Conservation (phyloP, 2,888 invertebrate genomes). For the Coleophora flavipennella region DNA sequence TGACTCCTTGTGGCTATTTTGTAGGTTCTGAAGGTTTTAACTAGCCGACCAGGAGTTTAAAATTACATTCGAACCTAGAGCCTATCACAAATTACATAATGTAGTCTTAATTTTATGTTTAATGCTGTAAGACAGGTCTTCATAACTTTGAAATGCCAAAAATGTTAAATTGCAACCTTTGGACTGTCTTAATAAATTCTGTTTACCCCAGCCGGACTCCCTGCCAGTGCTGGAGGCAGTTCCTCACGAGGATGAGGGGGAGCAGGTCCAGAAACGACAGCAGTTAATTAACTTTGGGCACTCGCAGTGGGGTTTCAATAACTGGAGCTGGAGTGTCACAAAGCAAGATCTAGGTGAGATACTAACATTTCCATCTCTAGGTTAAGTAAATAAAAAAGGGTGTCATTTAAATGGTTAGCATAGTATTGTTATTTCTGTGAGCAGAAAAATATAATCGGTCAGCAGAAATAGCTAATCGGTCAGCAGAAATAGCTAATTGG, state of each 20-base stretch:
- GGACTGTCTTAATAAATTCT: not conserved
- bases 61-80: not conserved
- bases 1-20: not conserved
- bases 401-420: too few relatives aligned
- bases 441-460: too few relatives aligned
- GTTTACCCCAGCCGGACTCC: conserved; percentile 31
- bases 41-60: not conserved
- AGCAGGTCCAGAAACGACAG: conserved; percentile 44
- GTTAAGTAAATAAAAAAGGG: too few relatives aligned
- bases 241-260: conserved; percentile 37
- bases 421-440: too few relatives aligned
- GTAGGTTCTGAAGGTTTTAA: not conserved
- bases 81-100: not conserved
- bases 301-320: conserved; percentile 64
- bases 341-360: conserved; percentile 60
- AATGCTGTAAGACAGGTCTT: not conserved
- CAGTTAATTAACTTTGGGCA: conserved; percentile 66
- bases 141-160: not conserved
- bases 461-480: too few relatives aligned
- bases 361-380: too few relatives aligned
- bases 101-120: not conserved
- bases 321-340: conserved; percentile 65
- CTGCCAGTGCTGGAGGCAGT: conserved; percentile 18
- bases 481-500: too few relatives aligned
- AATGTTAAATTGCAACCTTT: not conserved